A percentile compares a stretch with the other conserved stretches of the same genome.
phyloP scores from a whole-genome alignment of 2,797 vertebrate species.

The Gymnoscopelus braueri region DNA sequence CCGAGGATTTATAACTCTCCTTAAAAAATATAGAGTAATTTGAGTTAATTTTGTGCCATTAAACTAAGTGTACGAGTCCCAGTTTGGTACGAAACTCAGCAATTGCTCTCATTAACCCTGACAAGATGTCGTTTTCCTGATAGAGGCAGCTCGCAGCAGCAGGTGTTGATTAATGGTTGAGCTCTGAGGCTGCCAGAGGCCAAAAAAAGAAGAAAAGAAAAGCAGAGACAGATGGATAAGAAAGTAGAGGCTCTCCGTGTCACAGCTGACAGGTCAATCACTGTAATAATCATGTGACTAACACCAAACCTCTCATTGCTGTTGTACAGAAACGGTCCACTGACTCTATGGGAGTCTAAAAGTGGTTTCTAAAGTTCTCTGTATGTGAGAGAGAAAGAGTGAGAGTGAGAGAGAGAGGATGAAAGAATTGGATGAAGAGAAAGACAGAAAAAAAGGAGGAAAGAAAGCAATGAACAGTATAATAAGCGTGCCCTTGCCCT shows the following conservation, averaged over 20 bases:
- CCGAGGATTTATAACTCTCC: too few relatives aligned
- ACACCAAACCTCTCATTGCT: slow-evolving; percentile 36
- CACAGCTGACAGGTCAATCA: slow-evolving; percentile 51
- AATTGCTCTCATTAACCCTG: too few relatives aligned
- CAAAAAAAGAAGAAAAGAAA: not conserved
- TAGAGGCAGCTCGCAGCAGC: slow-evolving; percentile 22
- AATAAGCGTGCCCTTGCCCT: slow-evolving; percentile 12
- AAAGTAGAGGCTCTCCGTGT: slow-evolving; percentile 33
- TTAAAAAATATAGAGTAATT: too few relatives aligned
- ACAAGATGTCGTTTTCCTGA: slow-evolving; percentile 12
- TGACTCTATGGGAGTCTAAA: slow-evolving; percentile 44
- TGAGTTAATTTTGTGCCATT: too few relatives aligned
- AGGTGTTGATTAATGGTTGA: slow-evolving; percentile 37
- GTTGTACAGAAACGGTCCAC: slow-evolving; percentile 17
- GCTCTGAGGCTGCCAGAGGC: slow-evolving; percentile 11
- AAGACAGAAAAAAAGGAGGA: slow-evolving; percentile 12
- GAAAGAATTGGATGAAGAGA: not conserved
- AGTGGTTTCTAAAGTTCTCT: slow-evolving; percentile 19
- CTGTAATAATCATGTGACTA: slow-evolving; percentile 65
- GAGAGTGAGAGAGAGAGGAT: slow-evolving; percentile 2
- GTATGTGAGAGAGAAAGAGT: not conserved
- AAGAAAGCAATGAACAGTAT: too few relatives aligned
- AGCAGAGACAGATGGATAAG: slow-evolving; percentile 9
- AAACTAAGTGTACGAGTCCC: too few relatives aligned
- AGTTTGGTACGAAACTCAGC: too few relatives aligned